Conservation (phyloP, 2,888 invertebrate species). For the Liopterus haemorrhoidalis region DNA sequence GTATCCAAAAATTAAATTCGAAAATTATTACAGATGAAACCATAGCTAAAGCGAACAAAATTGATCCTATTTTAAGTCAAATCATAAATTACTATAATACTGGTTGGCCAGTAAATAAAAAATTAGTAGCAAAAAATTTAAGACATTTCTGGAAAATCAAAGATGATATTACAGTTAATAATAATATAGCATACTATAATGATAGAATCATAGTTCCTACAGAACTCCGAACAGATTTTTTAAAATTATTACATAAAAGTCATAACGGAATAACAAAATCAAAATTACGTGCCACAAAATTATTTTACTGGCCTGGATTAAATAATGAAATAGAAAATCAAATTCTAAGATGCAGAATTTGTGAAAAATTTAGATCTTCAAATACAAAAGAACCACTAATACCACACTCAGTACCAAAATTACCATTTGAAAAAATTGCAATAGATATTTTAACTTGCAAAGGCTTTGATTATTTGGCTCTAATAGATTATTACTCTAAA, state of each 20-base stretch:
- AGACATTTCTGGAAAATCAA: slow-evolving; percentile 21
- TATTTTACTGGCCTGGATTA: slow-evolving; percentile 26
- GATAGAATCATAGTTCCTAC: slow-evolving; percentile 26
- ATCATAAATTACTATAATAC: neutral
- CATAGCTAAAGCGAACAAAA: neutral
- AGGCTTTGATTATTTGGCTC: slow-evolving; percentile 12
- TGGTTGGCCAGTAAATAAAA: neutral
- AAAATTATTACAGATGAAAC: no score
- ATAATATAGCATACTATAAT: slow-evolving; percentile 25
- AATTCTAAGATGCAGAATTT: slow-evolving; percentile 7
- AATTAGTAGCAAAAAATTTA: slow-evolving; percentile 5
- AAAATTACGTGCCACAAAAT: slow-evolving; percentile 21
- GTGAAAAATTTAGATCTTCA: slow-evolving; percentile 5
- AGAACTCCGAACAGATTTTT: slow-evolving; percentile 19
- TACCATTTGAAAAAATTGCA: slow-evolving; percentile 15
- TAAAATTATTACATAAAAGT: slow-evolving; percentile 23
- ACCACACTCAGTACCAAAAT: slow-evolving; percentile 8
- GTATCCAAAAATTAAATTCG: no score
- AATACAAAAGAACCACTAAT: slow-evolving; percentile 12
- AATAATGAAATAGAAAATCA: slow-evolving; percentile 22
- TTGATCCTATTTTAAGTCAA: neutral
- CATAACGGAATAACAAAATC: slow-evolving; percentile 27
- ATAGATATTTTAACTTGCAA: slow-evolving; percentile 6
- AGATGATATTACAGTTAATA: slow-evolving; percentile 17
- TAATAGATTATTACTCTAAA: slow-evolving; percentile 21